Conservation (phyloP, 1,140 invertebrate species). For the Drosophila kurseongensis region DNA sequence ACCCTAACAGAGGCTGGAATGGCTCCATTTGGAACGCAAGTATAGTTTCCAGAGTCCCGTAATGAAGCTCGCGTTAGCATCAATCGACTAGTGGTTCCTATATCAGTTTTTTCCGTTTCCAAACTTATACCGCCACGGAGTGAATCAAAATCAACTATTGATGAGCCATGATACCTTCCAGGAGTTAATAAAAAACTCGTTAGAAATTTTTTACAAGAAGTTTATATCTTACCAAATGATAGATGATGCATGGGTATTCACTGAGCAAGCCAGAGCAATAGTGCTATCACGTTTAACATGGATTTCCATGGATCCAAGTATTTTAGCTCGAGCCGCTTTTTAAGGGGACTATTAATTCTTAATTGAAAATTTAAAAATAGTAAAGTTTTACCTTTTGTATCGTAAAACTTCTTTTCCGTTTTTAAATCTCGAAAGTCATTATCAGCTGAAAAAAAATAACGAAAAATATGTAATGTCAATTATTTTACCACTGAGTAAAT, state of each 20-base stretch:
- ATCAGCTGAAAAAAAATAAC: slow-evolving; percentile 52
- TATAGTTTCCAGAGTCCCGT: slow-evolving; percentile 95
- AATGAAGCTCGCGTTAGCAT: slow-evolving; percentile 94
- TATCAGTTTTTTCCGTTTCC: slow-evolving; percentile 95
- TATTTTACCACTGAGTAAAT: too few relatives aligned
- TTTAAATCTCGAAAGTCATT: slow-evolving; percentile 57
- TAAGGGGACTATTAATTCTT: neutral
- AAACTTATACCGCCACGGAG: slow-evolving; percentile 94
- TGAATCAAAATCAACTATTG: slow-evolving; percentile 94
- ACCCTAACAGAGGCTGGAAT: slow-evolving; percentile 94
- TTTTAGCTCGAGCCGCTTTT: slow-evolving; percentile 93
- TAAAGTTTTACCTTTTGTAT: slow-evolving; percentile 66
- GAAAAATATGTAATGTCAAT: too few relatives aligned
- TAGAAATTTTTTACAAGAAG: neutral
- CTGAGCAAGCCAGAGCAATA: slow-evolving; percentile 94
- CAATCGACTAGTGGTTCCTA: slow-evolving; percentile 94
- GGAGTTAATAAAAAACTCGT: too few relatives aligned
- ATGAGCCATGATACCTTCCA: slow-evolving; percentile 90
- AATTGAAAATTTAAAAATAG: neutral
- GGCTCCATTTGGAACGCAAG: slow-evolving; percentile 94
- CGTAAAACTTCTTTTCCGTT: slow-evolving; percentile 65
- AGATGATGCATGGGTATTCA: slow-evolving; percentile 93
- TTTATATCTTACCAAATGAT: slow-evolving; percentile 64
- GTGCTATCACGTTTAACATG: slow-evolving; percentile 96
- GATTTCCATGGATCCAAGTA: slow-evolving; percentile 93